Conservation (phyloP, 1,140 invertebrate genomes). For the Megalopta genalis region DNA sequence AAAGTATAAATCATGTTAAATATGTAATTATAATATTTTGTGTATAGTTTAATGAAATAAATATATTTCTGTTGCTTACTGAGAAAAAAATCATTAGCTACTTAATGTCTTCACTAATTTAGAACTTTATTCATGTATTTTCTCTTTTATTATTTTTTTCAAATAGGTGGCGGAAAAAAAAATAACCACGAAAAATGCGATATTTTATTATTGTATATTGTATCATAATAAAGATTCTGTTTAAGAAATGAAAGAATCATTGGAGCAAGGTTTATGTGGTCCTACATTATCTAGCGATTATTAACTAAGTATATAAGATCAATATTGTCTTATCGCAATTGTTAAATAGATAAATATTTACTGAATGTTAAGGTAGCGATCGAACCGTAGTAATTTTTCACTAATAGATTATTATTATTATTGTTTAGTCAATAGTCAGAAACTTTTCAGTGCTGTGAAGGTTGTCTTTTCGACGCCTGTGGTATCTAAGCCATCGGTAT, state of each 20-base stretch:
- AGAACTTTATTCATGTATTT: slow-evolving; percentile 65
- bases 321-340: slow-evolving; percentile 74
- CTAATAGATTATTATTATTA: slow-evolving; percentile 73
- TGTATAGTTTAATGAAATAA: slow-evolving; percentile 79
- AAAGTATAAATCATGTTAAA: slow-evolving; percentile 78
- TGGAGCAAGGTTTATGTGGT: slow-evolving; percentile 80
- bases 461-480: slow-evolving; percentile 72
- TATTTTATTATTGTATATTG: slow-evolving; percentile 75
- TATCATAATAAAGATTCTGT: slow-evolving; percentile 73
- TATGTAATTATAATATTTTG: slow-evolving; percentile 80
- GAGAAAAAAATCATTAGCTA: slow-evolving; percentile 75
- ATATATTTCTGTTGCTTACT: slow-evolving; percentile 79
- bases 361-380: slow-evolving; percentile 76
- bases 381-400: slow-evolving; percentile 77
- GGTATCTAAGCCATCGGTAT: slow-evolving; percentile 75
- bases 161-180: slow-evolving; percentile 73
- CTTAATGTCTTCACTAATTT: slow-evolving; percentile 76
- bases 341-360: slow-evolving; percentile 78
- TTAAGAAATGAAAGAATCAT: slow-evolving; percentile 73
- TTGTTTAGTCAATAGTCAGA: slow-evolving; percentile 76
- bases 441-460: slow-evolving; percentile 79
- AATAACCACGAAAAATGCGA: slow-evolving; percentile 69
- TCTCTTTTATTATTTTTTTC: slow-evolving; percentile 67
- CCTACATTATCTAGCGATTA: slow-evolving; percentile 75
- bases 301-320: slow-evolving; percentile 68